Evolutionary conservation across 1,140 invertebrate species (phyloP), one percentile per base, ranked within the genome.

Genomic region (Bombus pascuorum): DNA sequence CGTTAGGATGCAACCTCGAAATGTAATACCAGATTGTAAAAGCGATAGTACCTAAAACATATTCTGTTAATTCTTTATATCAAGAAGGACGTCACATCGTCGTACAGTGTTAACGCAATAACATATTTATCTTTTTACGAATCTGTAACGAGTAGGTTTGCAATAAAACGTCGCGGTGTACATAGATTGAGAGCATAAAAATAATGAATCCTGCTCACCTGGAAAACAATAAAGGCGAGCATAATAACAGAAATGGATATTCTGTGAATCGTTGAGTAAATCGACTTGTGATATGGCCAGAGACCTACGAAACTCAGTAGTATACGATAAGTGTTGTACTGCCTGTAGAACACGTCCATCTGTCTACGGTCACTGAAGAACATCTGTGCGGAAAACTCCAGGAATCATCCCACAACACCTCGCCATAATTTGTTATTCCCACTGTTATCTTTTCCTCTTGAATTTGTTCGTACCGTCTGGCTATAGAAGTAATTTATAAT

Each of bases 111-210:
- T 6, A 22, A 53, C 2, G 22, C 5, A 53, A 5, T 8, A 53
- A 53, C 6, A 18, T 22, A 53, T 22, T 53, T 22, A 53, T 53
- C 47, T 53, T n/a, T n/a, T n/a, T n/a, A n/a, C n/a, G n/a, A n/a
- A n/a, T 1, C 22, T 53, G 18, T 53, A 22, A 53, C 5, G 6
- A 53, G 18, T 53, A 8, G 0, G 6, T 53, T 53, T 0, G 6
- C 18, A 0, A 22, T 53, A 22, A 22, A 53, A 53, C 18, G 0
- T 53, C 0, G 18, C 0, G 18, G 0, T 53, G 1, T 0, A 53
- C 1, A 53, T 53, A 8, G 0, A 22, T 53, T 22, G 47, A 0
- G 0, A 0, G 47, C 47, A 8, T 8, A 53, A 53, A 0, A 8
- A 22, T 22, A 53, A 53, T 53, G 47, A 53, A 22, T 53, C 22